Evolutionary conservation across 1,140 invertebrate genomes (phyloP), one percentile per base, ranked within the genome.

Genomic region (Tetramorium parvispinum): DNA sequence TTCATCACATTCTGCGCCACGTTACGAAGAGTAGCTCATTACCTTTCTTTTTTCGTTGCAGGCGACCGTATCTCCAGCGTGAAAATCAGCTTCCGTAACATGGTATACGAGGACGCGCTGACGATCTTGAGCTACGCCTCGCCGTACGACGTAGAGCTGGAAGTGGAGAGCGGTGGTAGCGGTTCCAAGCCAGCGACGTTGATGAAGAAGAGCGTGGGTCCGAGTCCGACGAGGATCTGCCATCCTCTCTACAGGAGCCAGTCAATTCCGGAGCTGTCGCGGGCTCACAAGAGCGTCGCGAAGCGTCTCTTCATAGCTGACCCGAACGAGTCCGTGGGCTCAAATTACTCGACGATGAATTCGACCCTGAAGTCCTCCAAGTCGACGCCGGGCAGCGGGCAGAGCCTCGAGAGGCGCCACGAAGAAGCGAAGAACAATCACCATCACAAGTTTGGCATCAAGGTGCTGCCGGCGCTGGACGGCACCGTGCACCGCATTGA

Each of bases 51-150:
- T 59, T 68, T 27, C 78, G 79, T 91, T 85, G n/a, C 86, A 98
- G 98, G 98, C 86, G 98, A 99, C 94, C 96, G 97, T 65, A 98
- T 99, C 78, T 96, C 97, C 79, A 97, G 97, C 88, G 97, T 99
- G 46, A 98, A 97, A 51, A 98, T 99, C 37, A 98, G 97, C 85
- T 98, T 98, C 92, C 96, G 97, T 57, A 98, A 97, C 79, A 98
- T 98, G 95, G 98, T 98, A 0, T 97, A 98, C 92, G 98, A 99
- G 94, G 98, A 99, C 92, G 98, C 98, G 0, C 94, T 98, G 53
- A 97, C 98, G 1, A 98, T 99, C 85, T 95, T 99, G 5, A 98
- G 98, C 76, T 98, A 98, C 86, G 98, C 98, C 1, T 98, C 98
- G n/a, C 98, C 98, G 0, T 99, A 99, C 92, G 98, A 98, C 88